Evolutionary conservation across 2,797 vertebrate genomes (phyloP).

Genomic region (Acipenser ruthenus): DNA sequence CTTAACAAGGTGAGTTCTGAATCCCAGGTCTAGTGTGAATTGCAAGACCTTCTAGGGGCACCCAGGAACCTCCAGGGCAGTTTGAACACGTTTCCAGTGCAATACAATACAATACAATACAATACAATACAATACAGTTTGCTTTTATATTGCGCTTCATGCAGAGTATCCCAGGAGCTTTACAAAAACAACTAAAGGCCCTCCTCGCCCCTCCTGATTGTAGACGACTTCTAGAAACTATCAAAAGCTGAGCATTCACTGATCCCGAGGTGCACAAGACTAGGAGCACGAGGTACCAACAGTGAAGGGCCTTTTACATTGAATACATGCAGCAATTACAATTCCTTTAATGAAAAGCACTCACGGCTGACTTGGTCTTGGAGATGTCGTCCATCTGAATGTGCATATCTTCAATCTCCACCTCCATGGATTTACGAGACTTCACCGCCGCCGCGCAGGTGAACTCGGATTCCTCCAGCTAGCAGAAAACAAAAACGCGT

Average conservation of each 20-base stretch:
- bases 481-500: constrained; percentile 10
- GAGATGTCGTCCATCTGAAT: constrained; percentile 91
- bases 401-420: constrained; percentile 93
- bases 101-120: too few relatives aligned
- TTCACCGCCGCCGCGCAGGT: constrained; percentile 87
- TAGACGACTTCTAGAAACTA: not conserved
- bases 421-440: constrained; percentile 91
- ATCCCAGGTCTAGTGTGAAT: not conserved
- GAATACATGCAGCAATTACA: not conserved
- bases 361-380: constrained; percentile 82
- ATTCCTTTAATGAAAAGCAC: constrained; percentile 27
- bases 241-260: not conserved
- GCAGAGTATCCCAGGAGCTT: too few relatives aligned
- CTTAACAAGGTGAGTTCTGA: not conserved
- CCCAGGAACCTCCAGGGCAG: too few relatives aligned
- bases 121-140: too few relatives aligned
- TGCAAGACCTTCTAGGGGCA: too few relatives aligned
- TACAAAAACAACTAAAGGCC: too few relatives aligned
- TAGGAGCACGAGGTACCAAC: not conserved
- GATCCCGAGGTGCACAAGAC: not conserved
- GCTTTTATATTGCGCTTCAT: too few relatives aligned
- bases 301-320: not conserved
- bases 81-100: too few relatives aligned
- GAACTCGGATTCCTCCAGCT: constrained; percentile 97
- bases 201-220: not conserved